Evolutionary conservation across 2,113 vertebrate genomes (phyloP).

Genomic region (Sphaerodactylus townsendi): DNA sequence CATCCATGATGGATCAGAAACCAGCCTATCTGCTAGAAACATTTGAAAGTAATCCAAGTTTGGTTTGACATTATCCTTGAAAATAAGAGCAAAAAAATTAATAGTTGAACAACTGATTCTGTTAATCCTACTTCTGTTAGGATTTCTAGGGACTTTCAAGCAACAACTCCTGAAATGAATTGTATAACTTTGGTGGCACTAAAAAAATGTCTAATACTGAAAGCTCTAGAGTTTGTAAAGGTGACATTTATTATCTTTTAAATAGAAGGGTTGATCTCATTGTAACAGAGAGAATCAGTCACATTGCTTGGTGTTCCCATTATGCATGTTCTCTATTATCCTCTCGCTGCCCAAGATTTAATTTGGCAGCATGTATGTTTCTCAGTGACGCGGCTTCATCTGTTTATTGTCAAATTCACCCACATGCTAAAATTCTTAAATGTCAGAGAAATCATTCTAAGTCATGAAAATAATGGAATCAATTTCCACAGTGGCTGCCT

Average conservation of each 20-base stretch:
- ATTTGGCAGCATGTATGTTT: constrained; percentile 55
- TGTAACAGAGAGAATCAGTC: neutral
- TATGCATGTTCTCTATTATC: constrained; percentile 67
- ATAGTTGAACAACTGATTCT: constrained; percentile 36
- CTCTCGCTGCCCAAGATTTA: constrained; percentile 61
- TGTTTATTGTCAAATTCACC: constrained; percentile 68
- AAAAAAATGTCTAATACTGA: constrained; percentile 23
- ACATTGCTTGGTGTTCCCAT: constrained; percentile 43
- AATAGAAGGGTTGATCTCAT: constrained; percentile 38
- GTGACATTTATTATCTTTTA: constrained; percentile 3
- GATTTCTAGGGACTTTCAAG: constrained; percentile 46
- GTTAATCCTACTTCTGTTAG: constrained; percentile 43
- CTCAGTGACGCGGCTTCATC: constrained; percentile 35
- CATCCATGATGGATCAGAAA: neutral
- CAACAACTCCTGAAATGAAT: constrained; percentile 13
- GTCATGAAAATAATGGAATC: neutral
- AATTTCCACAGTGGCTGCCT: neutral
- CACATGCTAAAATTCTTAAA: constrained; percentile 54
- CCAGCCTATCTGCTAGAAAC: neutral
- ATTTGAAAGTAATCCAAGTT: constrained; percentile 20
- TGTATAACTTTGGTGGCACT: constrained; percentile 6
- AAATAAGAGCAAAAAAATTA: constrained; percentile 13
- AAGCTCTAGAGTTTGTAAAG: constrained; percentile 30
- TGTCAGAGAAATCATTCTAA: constrained; percentile 45
- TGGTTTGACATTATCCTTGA: neutral